Conservation (phyloP, 2,888 invertebrate genomes). For the Hanleya hanleyi region DNA sequence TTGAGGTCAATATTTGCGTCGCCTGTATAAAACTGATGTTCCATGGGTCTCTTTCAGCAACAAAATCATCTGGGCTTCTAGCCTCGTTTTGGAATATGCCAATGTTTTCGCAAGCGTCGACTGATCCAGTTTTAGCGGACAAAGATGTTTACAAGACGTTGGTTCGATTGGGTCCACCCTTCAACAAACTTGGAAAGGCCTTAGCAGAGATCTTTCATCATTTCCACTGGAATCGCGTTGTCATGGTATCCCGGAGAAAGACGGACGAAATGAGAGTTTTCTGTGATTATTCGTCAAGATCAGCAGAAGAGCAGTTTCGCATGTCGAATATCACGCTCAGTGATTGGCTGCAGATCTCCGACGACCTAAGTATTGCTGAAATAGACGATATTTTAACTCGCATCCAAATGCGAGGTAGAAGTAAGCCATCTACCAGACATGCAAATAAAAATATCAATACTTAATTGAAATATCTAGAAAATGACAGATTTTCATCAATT, state of each 20-base stretch:
- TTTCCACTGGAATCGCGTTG: constrained; percentile 50
- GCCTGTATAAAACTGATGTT: no score
- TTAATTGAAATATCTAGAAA: no score
- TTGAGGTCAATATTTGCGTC: no score
- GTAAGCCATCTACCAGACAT: no score
- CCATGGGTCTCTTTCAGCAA: constrained; percentile 53
- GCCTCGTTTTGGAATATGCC: constrained; percentile 63
- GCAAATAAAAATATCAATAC: no score
- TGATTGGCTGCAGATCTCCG: constrained; percentile 48
- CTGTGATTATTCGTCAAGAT: constrained; percentile 57
- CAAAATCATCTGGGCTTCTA: constrained; percentile 50
- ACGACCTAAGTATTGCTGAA: constrained; percentile 35
- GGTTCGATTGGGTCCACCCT: constrained; percentile 55
- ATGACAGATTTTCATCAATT: no score
- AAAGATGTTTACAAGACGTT: constrained; percentile 54
- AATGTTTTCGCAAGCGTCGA: constrained; percentile 58
- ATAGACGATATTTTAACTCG: constrained; percentile 47
- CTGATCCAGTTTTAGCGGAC: constrained; percentile 53
- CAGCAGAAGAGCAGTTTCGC: constrained; percentile 43
- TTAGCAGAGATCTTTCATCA: constrained; percentile 45
- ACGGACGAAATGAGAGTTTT: constrained; percentile 51
- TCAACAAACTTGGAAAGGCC: constrained; percentile 55
- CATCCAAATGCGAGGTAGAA: constrained; percentile 49
- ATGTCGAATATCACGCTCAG: constrained; percentile 43
- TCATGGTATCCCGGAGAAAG: constrained; percentile 48